A percentile compares a stretch with the other conserved stretches of the same genome.
phyloP scores from a whole-genome alignment of 2,797 vertebrate genomes.

The Paguma larvata region DNA sequence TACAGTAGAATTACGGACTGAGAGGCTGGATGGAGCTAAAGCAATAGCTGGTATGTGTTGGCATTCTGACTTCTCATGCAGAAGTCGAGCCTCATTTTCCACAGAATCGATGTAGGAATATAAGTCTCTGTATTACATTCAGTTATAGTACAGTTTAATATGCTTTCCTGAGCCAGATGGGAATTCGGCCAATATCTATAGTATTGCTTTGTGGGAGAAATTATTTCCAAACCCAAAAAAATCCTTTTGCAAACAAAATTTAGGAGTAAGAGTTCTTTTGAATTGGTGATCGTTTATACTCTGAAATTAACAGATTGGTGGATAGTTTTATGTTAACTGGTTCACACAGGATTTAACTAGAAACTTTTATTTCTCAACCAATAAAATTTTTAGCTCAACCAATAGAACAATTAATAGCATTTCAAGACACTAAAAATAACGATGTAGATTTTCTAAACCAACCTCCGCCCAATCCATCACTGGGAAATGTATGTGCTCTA shows the following conservation, averaged over 20 bases:
- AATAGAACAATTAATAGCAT: constrained; percentile 15
- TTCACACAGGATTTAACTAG: not conserved
- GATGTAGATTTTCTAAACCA: not conserved
- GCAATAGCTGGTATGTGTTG: not conserved
- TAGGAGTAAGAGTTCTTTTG: not conserved
- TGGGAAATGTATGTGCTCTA: not conserved
- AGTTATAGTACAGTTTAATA: not conserved
- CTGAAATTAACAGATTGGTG: not conserved
- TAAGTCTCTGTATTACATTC: not conserved
- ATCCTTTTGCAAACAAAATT: constrained; percentile 48
- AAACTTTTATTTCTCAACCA: not conserved
- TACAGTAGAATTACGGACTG: not conserved
- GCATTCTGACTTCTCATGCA: not conserved
- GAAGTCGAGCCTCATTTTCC: not conserved
- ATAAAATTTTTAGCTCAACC: not conserved
- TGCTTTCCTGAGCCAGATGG: not conserved
- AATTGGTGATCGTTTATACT: not conserved
- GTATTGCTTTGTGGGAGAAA: constrained; percentile 7
- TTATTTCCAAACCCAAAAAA: not conserved
- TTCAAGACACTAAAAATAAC: not conserved
- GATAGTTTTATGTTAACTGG: constrained; percentile 3
- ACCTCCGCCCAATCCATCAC: not conserved
- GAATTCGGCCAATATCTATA: constrained; percentile 48
- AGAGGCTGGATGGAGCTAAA: not conserved
- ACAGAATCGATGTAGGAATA: not conserved